A percentile compares a stretch with the other conserved stretches of the same genome.
Evolutionary conservation across 1,140 invertebrate species (phyloP).

Genomic region (Drosophila neocordata): DNA sequence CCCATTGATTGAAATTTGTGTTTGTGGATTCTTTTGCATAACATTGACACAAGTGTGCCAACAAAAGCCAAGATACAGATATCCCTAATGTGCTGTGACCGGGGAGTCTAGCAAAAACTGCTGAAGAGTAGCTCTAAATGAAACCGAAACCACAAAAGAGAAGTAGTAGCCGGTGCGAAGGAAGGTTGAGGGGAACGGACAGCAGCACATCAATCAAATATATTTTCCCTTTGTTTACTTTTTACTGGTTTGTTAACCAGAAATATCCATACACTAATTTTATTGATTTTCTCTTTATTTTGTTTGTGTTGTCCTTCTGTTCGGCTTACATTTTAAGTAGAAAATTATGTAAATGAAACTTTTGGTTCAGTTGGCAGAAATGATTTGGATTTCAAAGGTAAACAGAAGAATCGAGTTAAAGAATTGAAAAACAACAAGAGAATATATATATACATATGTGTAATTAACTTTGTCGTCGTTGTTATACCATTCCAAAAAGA

Average conservation of each 20-base stretch:
- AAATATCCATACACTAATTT: slow-evolving; percentile 59
- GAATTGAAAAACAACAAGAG: too few relatives aligned
- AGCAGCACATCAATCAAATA: slow-evolving; percentile 69
- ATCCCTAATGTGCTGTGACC: slow-evolving; percentile 40
- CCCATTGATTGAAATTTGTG: slow-evolving; percentile 51
- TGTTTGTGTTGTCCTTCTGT: slow-evolving; percentile 33
- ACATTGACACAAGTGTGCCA: slow-evolving; percentile 50
- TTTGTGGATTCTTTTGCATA: slow-evolving; percentile 52
- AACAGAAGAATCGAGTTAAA: too few relatives aligned
- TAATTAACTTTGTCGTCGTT: too few relatives aligned
- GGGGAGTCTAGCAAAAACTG: not conserved
- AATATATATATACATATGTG: too few relatives aligned
- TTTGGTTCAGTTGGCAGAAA: slow-evolving; percentile 29
- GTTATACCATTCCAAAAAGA: too few relatives aligned
- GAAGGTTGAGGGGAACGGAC: not conserved
- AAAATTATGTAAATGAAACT: slow-evolving; percentile 74
- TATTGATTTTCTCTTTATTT: slow-evolving; percentile 61
- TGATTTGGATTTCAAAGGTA: too few relatives aligned
- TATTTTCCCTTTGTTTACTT: slow-evolving; percentile 66
- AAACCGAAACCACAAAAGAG: slow-evolving; percentile 47
- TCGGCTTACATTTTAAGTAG: slow-evolving; percentile 61
- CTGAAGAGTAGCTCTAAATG: slow-evolving; percentile 26
- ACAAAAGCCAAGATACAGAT: slow-evolving; percentile 45
- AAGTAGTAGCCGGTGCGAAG: not conserved
- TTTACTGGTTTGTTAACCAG: slow-evolving; percentile 50